phyloP scores from a whole-genome alignment of 1,140 invertebrate species.

The Drosophila serrata region DNA sequence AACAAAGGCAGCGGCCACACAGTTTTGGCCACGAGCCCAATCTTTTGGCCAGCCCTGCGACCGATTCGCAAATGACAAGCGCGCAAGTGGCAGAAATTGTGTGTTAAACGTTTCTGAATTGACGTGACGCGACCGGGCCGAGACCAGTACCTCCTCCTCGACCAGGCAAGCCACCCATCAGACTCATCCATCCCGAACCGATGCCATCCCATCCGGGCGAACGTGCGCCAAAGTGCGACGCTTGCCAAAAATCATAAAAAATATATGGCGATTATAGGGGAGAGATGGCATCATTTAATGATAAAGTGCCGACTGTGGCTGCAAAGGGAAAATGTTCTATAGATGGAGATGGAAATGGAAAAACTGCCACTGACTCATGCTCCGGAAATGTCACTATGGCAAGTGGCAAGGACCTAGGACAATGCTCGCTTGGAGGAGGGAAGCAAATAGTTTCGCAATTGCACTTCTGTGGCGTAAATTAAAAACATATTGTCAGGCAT shows the following conservation, averaged over 20 bases:
- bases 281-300: conserved; percentile 56
- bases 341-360: conserved; percentile 8
- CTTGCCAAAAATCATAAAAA: conserved; percentile 77
- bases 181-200: not conserved
- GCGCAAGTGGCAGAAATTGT: conserved; percentile 72
- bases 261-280: conserved; percentile 71
- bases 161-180: not conserved
- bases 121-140: conserved; percentile 56
- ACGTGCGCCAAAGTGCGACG: conserved; percentile 71
- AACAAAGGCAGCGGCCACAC: conserved; percentile 48
- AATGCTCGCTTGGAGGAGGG: conserved; percentile 17
- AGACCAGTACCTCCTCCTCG: conserved; percentile 16
- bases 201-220: conserved; percentile 30
- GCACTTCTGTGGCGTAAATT: conserved; percentile 70
- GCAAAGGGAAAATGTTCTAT: conserved; percentile 9
- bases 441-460: conserved; percentile 62
- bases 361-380: conserved; percentile 41
- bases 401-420: conserved; percentile 30
- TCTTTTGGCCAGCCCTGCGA: conserved; percentile 41
- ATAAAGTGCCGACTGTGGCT: conserved; percentile 41
- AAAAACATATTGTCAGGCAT: conserved; percentile 79
- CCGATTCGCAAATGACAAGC: conserved; percentile 60
- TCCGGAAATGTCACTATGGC: conserved; percentile 44
- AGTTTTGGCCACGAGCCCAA: conserved; percentile 73
- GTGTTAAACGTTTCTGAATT: conserved; percentile 81